Conservation (phyloP, 1,140 invertebrate genomes). For the Drosophila burlai region DNA sequence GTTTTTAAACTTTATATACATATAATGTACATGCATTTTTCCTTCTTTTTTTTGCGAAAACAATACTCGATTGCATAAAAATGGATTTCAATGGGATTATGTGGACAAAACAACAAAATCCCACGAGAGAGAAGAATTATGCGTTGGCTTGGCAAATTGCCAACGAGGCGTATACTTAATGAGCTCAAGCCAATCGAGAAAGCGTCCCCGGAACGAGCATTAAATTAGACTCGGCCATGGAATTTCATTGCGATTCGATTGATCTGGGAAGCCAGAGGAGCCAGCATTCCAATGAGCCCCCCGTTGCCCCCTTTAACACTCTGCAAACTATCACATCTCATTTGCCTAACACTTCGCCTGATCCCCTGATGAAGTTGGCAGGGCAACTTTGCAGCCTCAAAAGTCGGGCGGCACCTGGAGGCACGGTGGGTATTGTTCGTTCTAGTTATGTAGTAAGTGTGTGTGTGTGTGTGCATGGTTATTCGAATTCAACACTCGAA, state of each 20-base stretch:
- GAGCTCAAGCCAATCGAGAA: slow-evolving; percentile 36
- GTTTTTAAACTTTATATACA: slow-evolving; percentile 53
- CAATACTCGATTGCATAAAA: slow-evolving; percentile 69
- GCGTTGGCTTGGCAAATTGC: slow-evolving; percentile 63
- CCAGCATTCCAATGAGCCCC: neutral
- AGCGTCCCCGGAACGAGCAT: neutral
- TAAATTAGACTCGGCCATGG: slow-evolving; percentile 26
- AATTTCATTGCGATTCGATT: slow-evolving; percentile 11
- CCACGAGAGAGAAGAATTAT: slow-evolving; percentile 19
- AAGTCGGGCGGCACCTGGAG: slow-evolving; percentile 11
- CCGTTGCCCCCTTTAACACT: neutral
- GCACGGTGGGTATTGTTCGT: neutral
- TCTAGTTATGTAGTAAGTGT: slow-evolving; percentile 26
- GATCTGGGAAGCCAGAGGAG: neutral
- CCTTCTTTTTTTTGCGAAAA: slow-evolving; percentile 48
- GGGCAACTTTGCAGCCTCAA: slow-evolving; percentile 45
- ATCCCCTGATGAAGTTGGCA: slow-evolving; percentile 50
- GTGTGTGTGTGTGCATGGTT: slow-evolving; percentile 14
- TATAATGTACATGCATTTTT: neutral
- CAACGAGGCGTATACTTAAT: slow-evolving; percentile 71
- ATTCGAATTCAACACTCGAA: slow-evolving; percentile 62
- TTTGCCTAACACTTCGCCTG: slow-evolving; percentile 51
- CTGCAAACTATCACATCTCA: slow-evolving; percentile 54
- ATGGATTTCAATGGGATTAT: slow-evolving; percentile 71
- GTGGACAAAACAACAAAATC: slow-evolving; percentile 55